Evolutionary conservation across 1,140 invertebrate genomes (phyloP).

Genomic region (Caenorhabditis briggsae): DNA sequence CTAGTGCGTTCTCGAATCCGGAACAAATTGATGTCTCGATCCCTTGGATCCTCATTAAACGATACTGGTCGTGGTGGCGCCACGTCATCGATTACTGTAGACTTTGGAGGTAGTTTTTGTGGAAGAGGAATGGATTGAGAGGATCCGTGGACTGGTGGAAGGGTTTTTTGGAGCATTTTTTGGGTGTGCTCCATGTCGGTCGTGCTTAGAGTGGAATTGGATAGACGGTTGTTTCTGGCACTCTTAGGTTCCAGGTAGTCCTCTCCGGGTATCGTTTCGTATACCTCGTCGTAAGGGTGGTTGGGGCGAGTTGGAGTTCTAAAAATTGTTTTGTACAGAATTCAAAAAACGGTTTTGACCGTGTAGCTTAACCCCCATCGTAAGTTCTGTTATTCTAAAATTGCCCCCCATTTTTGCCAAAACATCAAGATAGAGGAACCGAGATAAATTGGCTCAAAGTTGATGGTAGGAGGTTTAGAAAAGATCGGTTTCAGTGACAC

Average conservation of each 20-base stretch:
- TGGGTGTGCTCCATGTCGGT: constrained; percentile 15
- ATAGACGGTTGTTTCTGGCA: constrained; percentile 35
- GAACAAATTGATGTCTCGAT: neutral
- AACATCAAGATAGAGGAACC: too few relatives aligned
- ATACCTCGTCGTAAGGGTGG: constrained; percentile 57
- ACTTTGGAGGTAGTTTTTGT: constrained; percentile 6
- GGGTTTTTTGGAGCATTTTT: constrained; percentile 29
- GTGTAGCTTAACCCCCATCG: too few relatives aligned
- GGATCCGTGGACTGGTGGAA: constrained; percentile 46
- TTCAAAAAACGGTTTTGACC: too few relatives aligned
- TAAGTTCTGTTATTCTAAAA: too few relatives aligned
- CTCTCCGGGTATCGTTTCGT: constrained; percentile 57
- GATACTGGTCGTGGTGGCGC: constrained; percentile 19
- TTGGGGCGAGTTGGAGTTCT: constrained; percentile 33
- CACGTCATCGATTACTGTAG: constrained; percentile 63
- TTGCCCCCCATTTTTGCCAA: too few relatives aligned
- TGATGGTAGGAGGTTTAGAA: too few relatives aligned
- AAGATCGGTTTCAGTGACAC: too few relatives aligned
- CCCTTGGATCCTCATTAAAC: constrained; percentile 28
- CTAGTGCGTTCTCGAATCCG: constrained; percentile 52
- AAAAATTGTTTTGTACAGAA: too few relatives aligned
- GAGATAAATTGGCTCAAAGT: too few relatives aligned
- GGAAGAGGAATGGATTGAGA: constrained; percentile 56
- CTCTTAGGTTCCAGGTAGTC: constrained; percentile 63
- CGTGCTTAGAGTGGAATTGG: constrained; percentile 37